Percentiles rank a stretch among this genome's conserved stretches.
phyloP scores from a whole-genome alignment of 2,797 vertebrate species.

The Sitta carolinensis region DNA sequence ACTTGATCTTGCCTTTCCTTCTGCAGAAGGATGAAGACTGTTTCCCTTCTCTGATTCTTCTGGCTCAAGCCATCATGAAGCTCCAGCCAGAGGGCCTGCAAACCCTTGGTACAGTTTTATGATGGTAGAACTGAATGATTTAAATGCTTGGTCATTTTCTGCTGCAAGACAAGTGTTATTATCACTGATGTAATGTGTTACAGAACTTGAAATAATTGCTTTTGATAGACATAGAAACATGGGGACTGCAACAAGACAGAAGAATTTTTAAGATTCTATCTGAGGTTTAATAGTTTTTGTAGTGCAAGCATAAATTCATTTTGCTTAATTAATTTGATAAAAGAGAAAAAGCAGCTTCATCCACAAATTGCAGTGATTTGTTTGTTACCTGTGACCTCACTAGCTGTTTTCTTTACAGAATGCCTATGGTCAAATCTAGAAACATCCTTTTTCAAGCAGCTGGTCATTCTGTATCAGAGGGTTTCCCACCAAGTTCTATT shows the following conservation, averaged over 20 bases:
- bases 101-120: slow-evolving; percentile 68
- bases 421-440: slow-evolving; percentile 72
- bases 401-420: slow-evolving; percentile 50
- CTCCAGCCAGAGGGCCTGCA: slow-evolving; percentile 48
- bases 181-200: background rate
- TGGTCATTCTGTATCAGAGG: slow-evolving; percentile 58
- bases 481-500: background rate
- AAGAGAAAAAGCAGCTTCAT: background rate
- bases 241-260: background rate
- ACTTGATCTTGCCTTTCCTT: slow-evolving; percentile 76
- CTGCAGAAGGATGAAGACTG: slow-evolving; percentile 1
- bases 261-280: background rate
- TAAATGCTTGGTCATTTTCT: background rate
- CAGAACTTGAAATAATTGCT: background rate
- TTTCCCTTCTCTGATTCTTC: background rate
- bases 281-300: background rate
- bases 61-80: slow-evolving; percentile 39
- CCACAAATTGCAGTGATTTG: background rate
- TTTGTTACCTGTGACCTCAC: background rate
- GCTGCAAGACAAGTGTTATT: background rate
- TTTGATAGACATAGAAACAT: background rate
- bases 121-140: background rate
- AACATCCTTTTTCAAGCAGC: slow-evolving; percentile 40
- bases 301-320: background rate
- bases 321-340: background rate